Evolutionary conservation across 1,140 invertebrate genomes (phyloP), one percentile per base, ranked within the genome.

Genomic region (Cryptotermes secundus): DNA sequence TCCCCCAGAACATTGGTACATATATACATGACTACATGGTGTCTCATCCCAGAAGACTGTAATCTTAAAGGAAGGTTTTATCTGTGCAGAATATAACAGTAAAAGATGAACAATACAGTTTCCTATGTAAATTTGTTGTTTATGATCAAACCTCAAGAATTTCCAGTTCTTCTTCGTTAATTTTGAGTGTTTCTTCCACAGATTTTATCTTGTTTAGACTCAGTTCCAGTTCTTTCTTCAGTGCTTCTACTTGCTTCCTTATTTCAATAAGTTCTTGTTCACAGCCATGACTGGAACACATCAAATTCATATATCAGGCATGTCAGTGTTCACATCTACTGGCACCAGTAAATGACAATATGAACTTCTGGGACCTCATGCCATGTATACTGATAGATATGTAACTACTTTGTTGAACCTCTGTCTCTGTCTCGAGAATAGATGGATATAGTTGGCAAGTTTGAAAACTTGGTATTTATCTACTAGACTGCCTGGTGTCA

Each of bases 191-290:
- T 36, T 10, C 85, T 79, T 91, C 88, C 45, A 89, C 83, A 7
- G 85, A 36, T 85, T 87, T 89, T 14, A 90, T 82, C 82, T 88
- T 87, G 83, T 90, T 90, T 0, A 42, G 85, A 7, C 88, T 83
- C 3, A 85, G 34, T 14, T 91, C 91, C 6, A 90, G 83, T 53
- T 92, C 88, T 86, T 91, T 88, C 79, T 88, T 86, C 82, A 90
- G 82, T 3, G 81, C 72, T 12, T 93, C 92, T 19, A 92, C 89
- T 24, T 86, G 83, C 84, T 88, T 90, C 65, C 90, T 87, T 83
- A 88, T 87, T 2, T 92, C 90, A 45, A 86, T 88, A 4, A 92
- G 88, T 35, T 86, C 81, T 36, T 88, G 86, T 87, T 93, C 92
- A 22, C 90, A 86, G 2, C 87, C 86, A 86, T 92, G 93, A n/a